phyloP scores from a whole-genome alignment of 2,888 invertebrate genomes.

The Stenoptilia bipunctidactyla region DNA sequence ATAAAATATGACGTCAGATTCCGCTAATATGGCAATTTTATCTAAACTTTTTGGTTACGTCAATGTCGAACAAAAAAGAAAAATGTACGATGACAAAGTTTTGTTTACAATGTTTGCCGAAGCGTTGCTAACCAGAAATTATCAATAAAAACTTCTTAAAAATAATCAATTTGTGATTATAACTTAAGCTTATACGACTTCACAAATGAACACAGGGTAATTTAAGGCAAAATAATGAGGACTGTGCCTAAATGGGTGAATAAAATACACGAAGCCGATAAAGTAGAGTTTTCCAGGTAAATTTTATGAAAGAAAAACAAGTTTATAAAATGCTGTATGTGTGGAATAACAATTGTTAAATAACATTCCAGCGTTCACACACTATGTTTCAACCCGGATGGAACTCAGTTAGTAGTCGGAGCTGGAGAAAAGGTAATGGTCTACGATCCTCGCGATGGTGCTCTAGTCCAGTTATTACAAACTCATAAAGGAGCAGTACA shows the following conservation, averaged over 20 bases:
- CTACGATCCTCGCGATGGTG: conserved; percentile 92
- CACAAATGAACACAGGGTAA: not conserved
- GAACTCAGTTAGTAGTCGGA: conserved; percentile 92
- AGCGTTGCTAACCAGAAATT: not conserved
- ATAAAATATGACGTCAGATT: too few relatives aligned
- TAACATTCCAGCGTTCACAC: conserved; percentile 84
- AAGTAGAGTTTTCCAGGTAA: conserved; percentile 90
- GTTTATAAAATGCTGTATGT: not conserved
- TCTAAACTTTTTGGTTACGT: too few relatives aligned
- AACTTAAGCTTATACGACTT: not conserved
- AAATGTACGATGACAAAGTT: not conserved
- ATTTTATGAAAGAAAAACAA: conserved; percentile 14
- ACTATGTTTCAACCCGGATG: conserved; percentile 96
- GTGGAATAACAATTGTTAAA: not conserved
- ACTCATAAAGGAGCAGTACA: conserved; percentile 97
- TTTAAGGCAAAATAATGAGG: conserved; percentile 75
- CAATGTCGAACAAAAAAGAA: not conserved
- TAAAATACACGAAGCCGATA: conserved; percentile 92
- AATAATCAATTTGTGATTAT: not conserved
- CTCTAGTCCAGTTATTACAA: conserved; percentile 90
- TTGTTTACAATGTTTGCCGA: not conserved
- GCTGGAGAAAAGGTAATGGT: conserved; percentile 96
- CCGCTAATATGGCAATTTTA: too few relatives aligned
- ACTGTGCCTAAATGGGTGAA: conserved; percentile 95
- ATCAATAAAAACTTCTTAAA: not conserved